Base-by-base conservation (phyloP, 2,888 invertebrate species). In the Tortrix viridana region DNA sequence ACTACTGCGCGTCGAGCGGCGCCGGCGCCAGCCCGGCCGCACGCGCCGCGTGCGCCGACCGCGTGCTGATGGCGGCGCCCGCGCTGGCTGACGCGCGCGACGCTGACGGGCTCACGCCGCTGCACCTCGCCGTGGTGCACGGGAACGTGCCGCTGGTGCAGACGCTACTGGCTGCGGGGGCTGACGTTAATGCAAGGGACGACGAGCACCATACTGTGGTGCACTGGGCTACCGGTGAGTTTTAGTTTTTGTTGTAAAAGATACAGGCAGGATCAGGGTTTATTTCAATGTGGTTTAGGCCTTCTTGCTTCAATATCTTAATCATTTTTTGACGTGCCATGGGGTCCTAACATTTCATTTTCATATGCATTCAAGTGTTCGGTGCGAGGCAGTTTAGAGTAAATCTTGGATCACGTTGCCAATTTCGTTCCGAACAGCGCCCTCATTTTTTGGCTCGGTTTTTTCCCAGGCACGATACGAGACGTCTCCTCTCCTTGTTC, bases 181-280 rank as follows among this genome's bases (percentile, higher is more conserved):
- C 98, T 7, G 96, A 98, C 79, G 95, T 98, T 69, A 96, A 96
- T 84, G 96, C 97, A 49, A 94, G 96, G 70, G 99, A 99, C 86
- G 95, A 96, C 76, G 99, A 99, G 82, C 96, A 97, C 65, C 99
- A 99, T 84, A 97, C 98, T 2, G 96, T 97, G 49, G 96, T 99
- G 9, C 99, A 99, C 85, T 99, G 99, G 99, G 98, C 99, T 18
- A 98, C 98, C 70, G 99, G 98, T 98, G 84, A 89, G 89, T 76
- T 12, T 14, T 12, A 23, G n/a, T 16, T 23, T 6, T 22, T 23
- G 14, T 48, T 1, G 26, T 23, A 14, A 5, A 49, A 16, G 2
- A 22, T 22, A 32, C 32, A 12, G 2, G 32, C 12, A 32, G 12
- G 3, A 32, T 12, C 12, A 32, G n/a, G n/a, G n/a, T n/a, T n/a